Conservation (phyloP, 1,140 invertebrate species). For the Bombyx mori region ASM3026992v2 NC_085116.1:1179501-1180000, state of each 20-base stretch:
- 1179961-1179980: too few species aligned
- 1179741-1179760: neutral
- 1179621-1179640: slow-evolving; percentile 20
- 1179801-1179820: neutral
- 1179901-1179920: too few species aligned
- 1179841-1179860: too few species aligned
- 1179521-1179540: neutral
- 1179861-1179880: too few species aligned
- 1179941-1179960: too few species aligned
- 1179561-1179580: neutral
- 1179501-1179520: too few species aligned
- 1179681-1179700: neutral
- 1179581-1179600: slow-evolving; percentile 8
- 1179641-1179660: slow-evolving; percentile 24
- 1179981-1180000: too few species aligned
- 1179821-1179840: too few species aligned
- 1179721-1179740: too few species aligned
- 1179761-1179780: neutral
- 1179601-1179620: slow-evolving; percentile 1
- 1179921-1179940: too few species aligned
- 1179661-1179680: slow-evolving; percentile 1
- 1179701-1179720: neutral
- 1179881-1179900: too few species aligned
- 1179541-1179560: neutral
- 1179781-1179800: neutral